Evolutionary conservation across 2,888 invertebrate species (phyloP), one percentile per base, ranked within the genome.

Genomic region (Thecophora atra): DNA sequence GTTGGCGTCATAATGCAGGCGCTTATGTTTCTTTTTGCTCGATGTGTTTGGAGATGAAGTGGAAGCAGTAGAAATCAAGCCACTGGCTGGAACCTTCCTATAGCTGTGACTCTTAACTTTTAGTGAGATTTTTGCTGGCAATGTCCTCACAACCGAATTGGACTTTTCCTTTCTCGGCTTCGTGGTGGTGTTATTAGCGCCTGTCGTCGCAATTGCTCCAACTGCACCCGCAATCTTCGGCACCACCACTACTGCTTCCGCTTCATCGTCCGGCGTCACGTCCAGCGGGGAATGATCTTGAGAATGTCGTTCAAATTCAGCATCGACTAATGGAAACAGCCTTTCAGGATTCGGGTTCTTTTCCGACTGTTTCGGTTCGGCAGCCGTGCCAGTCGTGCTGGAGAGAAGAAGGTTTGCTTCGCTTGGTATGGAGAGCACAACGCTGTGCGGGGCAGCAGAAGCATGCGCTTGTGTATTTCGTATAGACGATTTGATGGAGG

Each of bases 101-200:
- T 85, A 87, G 3, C 83, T 80, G 73, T 84, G 84, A 0, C 81
- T 82, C 75, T 85, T 86, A 44, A 86, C 86, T 78, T 86, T 87
- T 77, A 86, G 86, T 19, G 85, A 81, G 42, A 86, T 80, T 76
- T 85, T 87, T 2, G 84, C 82, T 1, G 86, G 87, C n/a, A 87
- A 70, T 3, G 83, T 83, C 74, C 84, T 81, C 5, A 86, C 85
- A 74, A 80, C 82, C 76, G 85, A 78, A 79, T 83, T 80, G 76
- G 81, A 82, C 76, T 85, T 86, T 75, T 86, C 85, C 77, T 86
- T 86, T 78, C 85, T 86, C 65, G 80, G 78, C 74, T 86, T 85
- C 51, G 73, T 63, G 64, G 72, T 70, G 70, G 44, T 13, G 71
- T 42, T 28, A 74, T 73, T 64, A 69, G 63, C 52, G 72, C 63